Percentiles rank a stretch among this genome's conserved stretches.
phyloP scores from a whole-genome alignment of 2,797 vertebrate genomes.

The Sandelia bainsii region DNA sequence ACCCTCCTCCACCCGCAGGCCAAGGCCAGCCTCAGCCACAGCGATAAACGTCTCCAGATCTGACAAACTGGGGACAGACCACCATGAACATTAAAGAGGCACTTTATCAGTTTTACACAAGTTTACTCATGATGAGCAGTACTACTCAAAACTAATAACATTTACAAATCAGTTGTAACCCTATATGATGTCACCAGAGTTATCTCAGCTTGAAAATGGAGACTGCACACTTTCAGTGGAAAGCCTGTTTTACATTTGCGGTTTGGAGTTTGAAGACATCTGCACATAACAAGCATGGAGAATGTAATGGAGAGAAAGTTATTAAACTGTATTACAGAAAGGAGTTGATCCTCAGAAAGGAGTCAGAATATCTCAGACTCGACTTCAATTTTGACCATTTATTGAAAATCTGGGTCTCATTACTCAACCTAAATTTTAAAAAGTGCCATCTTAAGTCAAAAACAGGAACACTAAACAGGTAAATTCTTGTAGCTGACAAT shows the following conservation, averaged over 20 bases:
- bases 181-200: neutral
- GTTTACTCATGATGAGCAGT: neutral
- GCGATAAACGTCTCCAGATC: conserved; percentile 90
- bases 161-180: neutral
- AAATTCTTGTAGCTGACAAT: too few species aligned
- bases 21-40: conserved; percentile 81
- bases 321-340: too few species aligned
- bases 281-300: too few species aligned
- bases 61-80: conserved; percentile 84
- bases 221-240: neutral
- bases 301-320: too few species aligned
- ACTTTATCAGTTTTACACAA: neutral
- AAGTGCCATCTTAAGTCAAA: too few species aligned
- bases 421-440: too few species aligned
- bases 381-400: too few species aligned
- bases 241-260: neutral
- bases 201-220: neutral
- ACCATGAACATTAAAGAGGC: neutral
- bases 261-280: too few species aligned
- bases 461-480: too few species aligned
- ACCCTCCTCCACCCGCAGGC: conserved; percentile 85
- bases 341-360: too few species aligned
- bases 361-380: too few species aligned
- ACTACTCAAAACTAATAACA: neutral
- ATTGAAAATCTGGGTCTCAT: too few species aligned